These are phyloP conservation scores for Paguma larvata DNA, from an alignment of 2,797 vertebrate genomes.

Conservation along the genomic window DNA sequence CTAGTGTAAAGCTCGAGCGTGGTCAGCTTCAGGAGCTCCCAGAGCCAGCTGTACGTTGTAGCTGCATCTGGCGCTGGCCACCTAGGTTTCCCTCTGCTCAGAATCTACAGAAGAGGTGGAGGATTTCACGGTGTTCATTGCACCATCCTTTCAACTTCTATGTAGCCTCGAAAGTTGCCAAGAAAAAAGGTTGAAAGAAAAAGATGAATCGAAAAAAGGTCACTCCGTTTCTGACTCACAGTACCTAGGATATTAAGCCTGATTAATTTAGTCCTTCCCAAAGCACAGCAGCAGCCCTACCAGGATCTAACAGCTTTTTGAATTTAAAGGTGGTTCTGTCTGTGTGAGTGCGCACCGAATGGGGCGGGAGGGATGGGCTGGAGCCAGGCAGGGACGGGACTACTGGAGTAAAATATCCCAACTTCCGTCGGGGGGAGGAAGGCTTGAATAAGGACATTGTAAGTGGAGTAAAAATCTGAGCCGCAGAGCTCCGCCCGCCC, in stretches of 20 bases:
- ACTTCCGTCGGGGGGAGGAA: neutral
- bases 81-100: neutral
- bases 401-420: neutral
- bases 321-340: neutral
- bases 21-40: neutral
- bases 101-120: neutral
- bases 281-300: neutral
- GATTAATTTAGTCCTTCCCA: neutral
- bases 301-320: neutral
- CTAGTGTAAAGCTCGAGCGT: neutral
- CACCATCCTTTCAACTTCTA: neutral
- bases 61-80: fast-evolving
- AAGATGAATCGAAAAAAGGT: neutral
- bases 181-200: neutral
- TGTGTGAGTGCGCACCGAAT: neutral
- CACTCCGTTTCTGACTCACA: neutral
- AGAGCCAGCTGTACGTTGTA: neutral
- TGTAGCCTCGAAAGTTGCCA: neutral
- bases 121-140: neutral
- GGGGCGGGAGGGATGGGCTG: neutral
- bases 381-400: neutral
- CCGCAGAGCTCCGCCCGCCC: neutral
- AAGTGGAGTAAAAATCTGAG: neutral
- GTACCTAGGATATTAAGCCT: neutral
- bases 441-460: constrained; percentile 5